A percentile compares a stretch with the other conserved stretches of the same genome.
Conservation (phyloP, 2,888 invertebrate species). For the Caenorhabditis plicata region DNA sequence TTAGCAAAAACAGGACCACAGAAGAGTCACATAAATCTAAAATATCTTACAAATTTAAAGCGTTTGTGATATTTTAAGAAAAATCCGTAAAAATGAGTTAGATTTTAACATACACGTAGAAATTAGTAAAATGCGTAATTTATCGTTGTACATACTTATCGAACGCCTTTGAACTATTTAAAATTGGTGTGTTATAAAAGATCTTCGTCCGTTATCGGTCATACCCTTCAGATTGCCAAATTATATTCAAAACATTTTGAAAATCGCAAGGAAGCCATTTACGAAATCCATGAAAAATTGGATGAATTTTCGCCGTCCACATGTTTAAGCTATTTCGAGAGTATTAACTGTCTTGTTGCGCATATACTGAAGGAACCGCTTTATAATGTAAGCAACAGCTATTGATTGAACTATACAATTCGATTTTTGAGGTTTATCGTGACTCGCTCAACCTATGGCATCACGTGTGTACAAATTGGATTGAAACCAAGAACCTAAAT, state of each 20-base stretch:
- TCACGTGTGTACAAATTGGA: constrained; percentile 13
- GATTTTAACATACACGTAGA: too few species aligned
- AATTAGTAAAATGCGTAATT: too few species aligned
- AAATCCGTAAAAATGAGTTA: too few species aligned
- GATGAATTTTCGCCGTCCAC: constrained; percentile 9
- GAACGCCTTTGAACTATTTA: too few species aligned
- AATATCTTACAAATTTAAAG: too few species aligned
- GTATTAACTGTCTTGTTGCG: constrained; percentile 25
- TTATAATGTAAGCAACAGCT: constrained; percentile 5
- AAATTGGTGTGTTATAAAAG: too few species aligned
- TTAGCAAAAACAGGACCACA: too few species aligned
- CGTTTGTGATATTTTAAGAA: too few species aligned
- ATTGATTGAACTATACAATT: not conserved
- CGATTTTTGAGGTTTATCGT: constrained; percentile 23
- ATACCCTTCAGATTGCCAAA: constrained; percentile 23
- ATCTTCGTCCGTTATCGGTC: too few species aligned
- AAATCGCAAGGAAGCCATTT: constrained; percentile 30
- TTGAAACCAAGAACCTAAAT: constrained; percentile 10
- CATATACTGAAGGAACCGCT: constrained; percentile 35
- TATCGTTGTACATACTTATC: too few species aligned
- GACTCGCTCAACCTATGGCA: constrained; percentile 21
- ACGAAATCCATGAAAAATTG: constrained; percentile 15
- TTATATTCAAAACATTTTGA: constrained; percentile 34
- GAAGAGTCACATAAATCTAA: too few species aligned
- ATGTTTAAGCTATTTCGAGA: constrained; percentile 16